phyloP scores from a whole-genome alignment of 1,140 invertebrate species.

The Drosophila pandora region DNA sequence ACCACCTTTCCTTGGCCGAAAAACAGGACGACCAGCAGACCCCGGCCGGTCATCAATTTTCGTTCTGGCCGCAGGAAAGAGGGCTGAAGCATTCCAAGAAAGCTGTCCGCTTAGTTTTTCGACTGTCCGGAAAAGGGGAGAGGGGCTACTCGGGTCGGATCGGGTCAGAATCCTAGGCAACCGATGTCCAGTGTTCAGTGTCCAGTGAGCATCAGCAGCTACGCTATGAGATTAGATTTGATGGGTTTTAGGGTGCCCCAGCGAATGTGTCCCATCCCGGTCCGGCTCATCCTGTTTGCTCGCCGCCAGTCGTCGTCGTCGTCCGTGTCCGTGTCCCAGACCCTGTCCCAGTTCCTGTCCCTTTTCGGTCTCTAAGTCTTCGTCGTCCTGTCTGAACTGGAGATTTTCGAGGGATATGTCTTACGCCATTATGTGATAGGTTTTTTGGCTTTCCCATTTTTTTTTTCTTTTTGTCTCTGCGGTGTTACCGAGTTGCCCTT shows the following conservation, averaged over 20 bases:
- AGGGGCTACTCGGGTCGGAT: neutral
- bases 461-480: conserved; percentile 16
- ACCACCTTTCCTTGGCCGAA: neutral
- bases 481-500: conserved; percentile 27
- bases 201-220: conserved; percentile 66
- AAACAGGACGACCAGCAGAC: conserved; percentile 54
- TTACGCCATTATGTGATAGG: conserved; percentile 48
- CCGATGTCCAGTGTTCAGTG: conserved; percentile 55
- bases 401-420: conserved; percentile 56
- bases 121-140: conserved; percentile 24
- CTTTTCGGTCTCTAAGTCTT: conserved; percentile 20
- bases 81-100: conserved; percentile 57
- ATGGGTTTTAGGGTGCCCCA: conserved; percentile 75
- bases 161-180: conserved; percentile 60
- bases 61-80: conserved; percentile 57
- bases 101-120: conserved; percentile 74
- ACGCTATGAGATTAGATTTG: conserved; percentile 80
- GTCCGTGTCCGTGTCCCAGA: conserved; percentile 20
- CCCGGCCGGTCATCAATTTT: conserved; percentile 76
- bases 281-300: conserved; percentile 19
- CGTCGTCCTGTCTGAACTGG: conserved; percentile 11
- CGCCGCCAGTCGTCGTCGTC: neutral
- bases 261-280: conserved; percentile 47
- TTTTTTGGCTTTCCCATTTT: conserved; percentile 6
- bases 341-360: conserved; percentile 12